Evolutionary conservation across 2,888 invertebrate species (phyloP), one percentile per base, ranked within the genome.

Genomic region (Laspeyria flexula): DNA sequence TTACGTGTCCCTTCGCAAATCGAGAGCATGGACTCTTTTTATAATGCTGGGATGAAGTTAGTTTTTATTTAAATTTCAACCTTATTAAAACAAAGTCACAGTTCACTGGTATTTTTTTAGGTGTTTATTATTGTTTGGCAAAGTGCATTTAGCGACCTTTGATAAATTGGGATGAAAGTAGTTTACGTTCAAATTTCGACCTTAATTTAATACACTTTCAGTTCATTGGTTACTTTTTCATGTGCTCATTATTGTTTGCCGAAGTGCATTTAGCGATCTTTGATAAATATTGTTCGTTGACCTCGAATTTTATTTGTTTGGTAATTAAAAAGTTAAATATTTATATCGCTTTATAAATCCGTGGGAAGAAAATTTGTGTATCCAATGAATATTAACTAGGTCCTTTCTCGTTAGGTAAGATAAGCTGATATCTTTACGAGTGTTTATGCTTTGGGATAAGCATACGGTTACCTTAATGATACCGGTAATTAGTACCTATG

Each of bases 1-100:
- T 86, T 89, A 83, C 78, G 75, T 77, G 84, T 86, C 85, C 89
- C 87, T 87, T 88, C 71, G 81, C 71, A 75, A 84, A 85, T 85
- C 72, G 81, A 82, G 77, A 81, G 64, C 77, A 60, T 57, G 55
- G 54, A 66, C 60, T 51, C 43, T 50, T 54, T 56, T 38, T 43
- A 39, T 37, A 57, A 54, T 58, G 52, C 53, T 3, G 42, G 27
- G 16, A 49, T 16, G 18, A 43, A 21, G 33, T 21, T 16, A 11
- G 9, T 25, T 34, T 23, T 29, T 27, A 35, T 31, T 35, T 3
- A 9, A 62, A 31, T 57, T 37, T 57, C 5, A 7, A 54, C 52
- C 44, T 56, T 67, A 31, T 0, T 0, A n/a, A 1, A 27, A 0
- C 18, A 0, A 0, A 16, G n/a, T n/a, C 49, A 66, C 27, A 33